Evolutionary conservation across 2,797 vertebrate genomes (phyloP).

Genomic region (Microchirus variegatus): DNA sequence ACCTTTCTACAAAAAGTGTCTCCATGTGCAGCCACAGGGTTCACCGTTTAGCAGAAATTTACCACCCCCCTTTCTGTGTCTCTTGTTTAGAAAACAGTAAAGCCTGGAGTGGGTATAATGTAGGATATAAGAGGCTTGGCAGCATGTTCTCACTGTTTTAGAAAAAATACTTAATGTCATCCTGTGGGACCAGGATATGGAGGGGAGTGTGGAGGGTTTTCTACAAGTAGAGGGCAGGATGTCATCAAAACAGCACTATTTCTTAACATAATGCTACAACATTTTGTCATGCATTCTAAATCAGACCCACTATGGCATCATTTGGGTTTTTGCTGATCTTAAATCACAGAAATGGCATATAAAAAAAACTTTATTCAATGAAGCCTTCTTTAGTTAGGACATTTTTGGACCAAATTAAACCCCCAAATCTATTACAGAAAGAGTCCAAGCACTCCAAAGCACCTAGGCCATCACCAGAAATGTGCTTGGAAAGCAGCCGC

Average conservation of each 20-base stretch:
- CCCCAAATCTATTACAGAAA: constrained; percentile 15
- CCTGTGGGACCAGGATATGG: constrained; percentile 18
- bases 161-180: constrained; percentile 38
- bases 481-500: constrained; percentile 1
- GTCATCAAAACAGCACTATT: constrained; percentile 36
- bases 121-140: constrained; percentile 44
- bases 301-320: constrained; percentile 15
- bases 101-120: constrained; percentile 39
- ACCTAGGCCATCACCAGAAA: not conserved
- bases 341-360: too few relatives aligned
- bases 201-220: constrained; percentile 19
- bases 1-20: constrained; percentile 40
- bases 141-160: constrained; percentile 31
- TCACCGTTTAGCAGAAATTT: constrained; percentile 50
- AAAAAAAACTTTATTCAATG: constrained; percentile 2
- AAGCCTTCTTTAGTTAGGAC: constrained; percentile 8
- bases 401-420: constrained; percentile 39
- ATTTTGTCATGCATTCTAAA: constrained; percentile 11
- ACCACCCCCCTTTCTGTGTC: constrained; percentile 5
- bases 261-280: constrained; percentile 1
- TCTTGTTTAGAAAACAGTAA: constrained; percentile 45
- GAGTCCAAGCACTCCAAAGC: constrained; percentile 10
- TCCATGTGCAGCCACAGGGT: constrained; percentile 46
- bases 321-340: constrained; percentile 14
- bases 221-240: constrained; percentile 23